These are phyloP conservation scores for Drosophila sordidapex DNA, from an alignment of 2,888 invertebrate genomes.

Conservation along the genomic window DNA sequence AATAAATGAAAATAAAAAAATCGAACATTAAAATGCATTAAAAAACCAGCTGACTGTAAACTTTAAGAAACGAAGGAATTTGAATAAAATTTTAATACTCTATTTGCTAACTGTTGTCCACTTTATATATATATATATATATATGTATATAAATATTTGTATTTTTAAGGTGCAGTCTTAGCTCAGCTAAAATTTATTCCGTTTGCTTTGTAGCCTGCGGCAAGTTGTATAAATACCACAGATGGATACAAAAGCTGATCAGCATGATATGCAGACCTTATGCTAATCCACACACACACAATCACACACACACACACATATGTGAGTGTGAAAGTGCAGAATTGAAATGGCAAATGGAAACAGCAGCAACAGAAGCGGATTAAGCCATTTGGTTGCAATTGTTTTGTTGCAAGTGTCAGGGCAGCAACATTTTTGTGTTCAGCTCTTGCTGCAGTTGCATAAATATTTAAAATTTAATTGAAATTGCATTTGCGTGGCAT, in stretches of 20 bases:
- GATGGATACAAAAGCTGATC: conserved; percentile 51
- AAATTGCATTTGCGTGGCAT: conserved; percentile 68
- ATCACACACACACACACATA: background rate
- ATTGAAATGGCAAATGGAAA: conserved; percentile 45
- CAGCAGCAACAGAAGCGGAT: conserved; percentile 46
- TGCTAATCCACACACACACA: conserved; percentile 48
- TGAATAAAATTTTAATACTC: background rate
- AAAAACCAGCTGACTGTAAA: too few species aligned
- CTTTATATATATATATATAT: background rate
- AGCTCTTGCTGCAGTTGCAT: conserved; percentile 54
- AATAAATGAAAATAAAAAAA: background rate
- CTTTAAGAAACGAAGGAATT: too few species aligned
- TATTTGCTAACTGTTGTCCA: background rate
- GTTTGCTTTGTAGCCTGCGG: conserved; percentile 34
- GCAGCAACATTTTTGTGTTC: conserved; percentile 27
- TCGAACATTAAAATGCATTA: background rate
- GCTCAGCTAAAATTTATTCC: conserved; percentile 29
- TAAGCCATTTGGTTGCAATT: conserved; percentile 55
- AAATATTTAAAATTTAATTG: conserved; percentile 81
- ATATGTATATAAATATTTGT: too few species aligned
- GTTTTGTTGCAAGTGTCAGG: conserved; percentile 44
- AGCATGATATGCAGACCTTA: conserved; percentile 50
- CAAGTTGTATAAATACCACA: conserved; percentile 27
- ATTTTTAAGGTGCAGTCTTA: conserved; percentile 5
- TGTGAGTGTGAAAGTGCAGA: conserved; percentile 16